Conservation (phyloP, 2,888 invertebrate genomes). For the Lepidochitona cinerea region DNA sequence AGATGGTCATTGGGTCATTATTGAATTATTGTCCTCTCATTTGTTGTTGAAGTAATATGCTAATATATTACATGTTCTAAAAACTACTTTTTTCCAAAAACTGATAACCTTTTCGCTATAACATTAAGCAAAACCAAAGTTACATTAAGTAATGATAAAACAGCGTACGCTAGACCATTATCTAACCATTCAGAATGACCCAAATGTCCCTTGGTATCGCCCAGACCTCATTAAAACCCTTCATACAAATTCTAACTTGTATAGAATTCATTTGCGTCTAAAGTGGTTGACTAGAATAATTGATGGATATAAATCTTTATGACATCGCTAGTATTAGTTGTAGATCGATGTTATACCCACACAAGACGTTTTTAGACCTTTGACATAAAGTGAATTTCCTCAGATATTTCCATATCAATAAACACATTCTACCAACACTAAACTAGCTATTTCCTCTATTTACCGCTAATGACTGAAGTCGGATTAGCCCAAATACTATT, state of each 20-base stretch:
- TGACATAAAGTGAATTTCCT: not conserved
- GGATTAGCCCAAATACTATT: no score
- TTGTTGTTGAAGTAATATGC: no score
- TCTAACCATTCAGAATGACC: not conserved
- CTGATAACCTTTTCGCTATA: no score
- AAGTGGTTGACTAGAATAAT: not conserved
- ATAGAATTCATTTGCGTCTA: not conserved
- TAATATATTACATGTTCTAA: no score
- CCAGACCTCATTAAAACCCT: not conserved
- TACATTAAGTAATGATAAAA: no score
- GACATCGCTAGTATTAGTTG: not conserved
- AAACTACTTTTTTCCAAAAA: no score
- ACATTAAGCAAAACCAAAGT: no score
- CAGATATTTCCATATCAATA: not conserved
- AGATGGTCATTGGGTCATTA: no score
- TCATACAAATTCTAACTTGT: not conserved
- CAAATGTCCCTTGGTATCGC: not conserved
- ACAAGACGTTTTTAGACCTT: not conserved
- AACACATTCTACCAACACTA: not conserved
- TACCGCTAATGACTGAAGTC: no score
- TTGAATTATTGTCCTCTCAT: no score
- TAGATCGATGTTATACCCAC: not conserved
- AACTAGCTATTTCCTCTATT: constrained; percentile 2
- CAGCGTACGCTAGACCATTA: no score
- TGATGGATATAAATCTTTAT: not conserved